Base-by-base conservation (phyloP, 1,140 invertebrate species). In the Eulimnadia texana region DNA sequence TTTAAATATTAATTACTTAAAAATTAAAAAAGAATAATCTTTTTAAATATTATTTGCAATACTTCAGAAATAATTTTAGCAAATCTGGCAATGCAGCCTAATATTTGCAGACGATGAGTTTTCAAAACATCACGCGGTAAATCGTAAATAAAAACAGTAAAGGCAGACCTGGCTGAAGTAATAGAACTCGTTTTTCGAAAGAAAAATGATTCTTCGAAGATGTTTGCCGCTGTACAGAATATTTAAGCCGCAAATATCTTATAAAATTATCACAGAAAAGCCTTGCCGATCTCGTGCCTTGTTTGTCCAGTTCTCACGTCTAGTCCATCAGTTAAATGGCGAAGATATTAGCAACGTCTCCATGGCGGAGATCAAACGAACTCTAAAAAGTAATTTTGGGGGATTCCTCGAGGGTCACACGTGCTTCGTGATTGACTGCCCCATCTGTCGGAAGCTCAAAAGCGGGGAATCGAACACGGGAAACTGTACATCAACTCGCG, bases 371-470 rank as follows among this genome's bases (percentile, higher is more conserved):
- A 62, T 62, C 25, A 62, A 62, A 29, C 23, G 33, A 2, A 58
- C 0, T 19, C 54, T 62, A 10, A 52, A 54, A 1, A 9, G 20
- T 10, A 62, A 58, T 42, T 58, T 49, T 3, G 56, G 53, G 2
- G 61, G 56, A 24, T 62, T 62, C 57, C 54, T 28, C 22, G 61
- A 62, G 57, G 56, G 61, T 11, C 54, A 61, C 33, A 57, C 61
- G 3, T 62, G 58, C 33, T n/a, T 62, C 9, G 29, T 58, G 9
- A 47, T 62, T 33, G 52, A 62, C 16, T 27, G 53, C n/a, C 61
- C 61, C 6, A 28, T 27, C 20, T 58, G 55, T 42, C 6, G 16
- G 33, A 42, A 42, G 16, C 23, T 3, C n/a, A 54, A 52, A 33
- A 51, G 50, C 10, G 20, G 29, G 53, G 33, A n/a, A 27, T 20